Base-by-base conservation (phyloP, 2,797 vertebrate species). In the Rhadinocentrus ornatus region DNA sequence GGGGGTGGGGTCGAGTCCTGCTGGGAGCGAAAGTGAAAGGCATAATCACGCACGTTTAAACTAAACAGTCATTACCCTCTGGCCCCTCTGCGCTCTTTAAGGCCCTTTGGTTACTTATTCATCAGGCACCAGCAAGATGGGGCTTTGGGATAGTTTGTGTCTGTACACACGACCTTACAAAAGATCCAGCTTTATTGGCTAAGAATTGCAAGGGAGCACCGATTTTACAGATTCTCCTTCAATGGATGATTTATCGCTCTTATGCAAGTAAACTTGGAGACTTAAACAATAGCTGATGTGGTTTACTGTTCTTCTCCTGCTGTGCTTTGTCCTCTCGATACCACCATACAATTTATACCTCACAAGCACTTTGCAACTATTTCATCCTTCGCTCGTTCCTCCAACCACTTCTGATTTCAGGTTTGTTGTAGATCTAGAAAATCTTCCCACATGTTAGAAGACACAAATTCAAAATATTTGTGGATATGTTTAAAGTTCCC, bases 31-130 rank as follows among this genome's bases (percentile, higher is more conserved):
- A 82, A 88, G 86, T 65, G 80, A 88, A 87, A 86, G 80, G 83
- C 84, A 87, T 91, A 90, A 73, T 91, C 86, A 87, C 87, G 87
- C 86, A 61, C 70, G 65, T 90, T 88, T 88, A 88, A 90, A 88
- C 86, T 75, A 81, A 91, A 90, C 86, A 88, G 61, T 77, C 77
- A 75, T 90, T 88, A 88, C 76, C 87, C 89, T 82, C 56, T 83
- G 83, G 62, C 84, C 89, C 64, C 76, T 66, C 0, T 1, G 16
- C 39, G 88, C 81, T 83, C 86, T 88, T 86, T 78, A 71, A 80
- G 72, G 57, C 32, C 24, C 74, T 82, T 69, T 71, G 83, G 86
- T 87, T 85, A 85, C 82, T 88, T 83, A 84, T 91, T 91, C 73
- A 85, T 88, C 67, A 63, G 82, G 81, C 87, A 85, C 66, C 67